Conservation (phyloP, 2,113 vertebrate genomes). For the Callorhinus ursinus region DNA sequence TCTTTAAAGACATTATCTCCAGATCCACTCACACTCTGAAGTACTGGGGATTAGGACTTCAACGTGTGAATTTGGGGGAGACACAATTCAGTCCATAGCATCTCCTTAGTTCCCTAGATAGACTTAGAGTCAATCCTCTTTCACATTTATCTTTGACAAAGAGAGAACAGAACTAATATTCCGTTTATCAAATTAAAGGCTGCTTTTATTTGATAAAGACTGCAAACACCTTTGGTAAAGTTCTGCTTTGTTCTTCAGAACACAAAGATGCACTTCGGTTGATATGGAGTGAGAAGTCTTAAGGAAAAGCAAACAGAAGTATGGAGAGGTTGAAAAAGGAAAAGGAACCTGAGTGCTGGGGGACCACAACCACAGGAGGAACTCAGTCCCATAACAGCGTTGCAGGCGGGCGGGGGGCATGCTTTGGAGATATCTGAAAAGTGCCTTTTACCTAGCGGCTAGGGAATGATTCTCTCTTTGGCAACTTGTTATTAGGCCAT, state of each 20-base stretch:
- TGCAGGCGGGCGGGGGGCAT: neutral
- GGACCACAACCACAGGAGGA: neutral
- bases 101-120: neutral
- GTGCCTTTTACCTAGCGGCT: neutral
- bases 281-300: neutral
- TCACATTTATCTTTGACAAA: neutral
- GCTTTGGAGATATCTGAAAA: neutral
- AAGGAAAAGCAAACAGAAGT: neutral
- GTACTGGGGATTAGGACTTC: neutral
- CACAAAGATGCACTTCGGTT: neutral
- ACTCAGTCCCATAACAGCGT: neutral
- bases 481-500: neutral
- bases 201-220: neutral
- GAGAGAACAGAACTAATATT: neutral
- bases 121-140: too few species aligned
- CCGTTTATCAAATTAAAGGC: neutral
- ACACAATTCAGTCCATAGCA: neutral
- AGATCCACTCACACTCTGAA: neutral
- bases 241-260: neutral
- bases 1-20: neutral
- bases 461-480: neutral
- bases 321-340: neutral
- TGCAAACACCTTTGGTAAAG: neutral
- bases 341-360: neutral
- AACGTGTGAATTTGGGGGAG: neutral